Percentiles rank a stretch among this genome's conserved stretches.
Conservation (phyloP, 2,113 vertebrate genomes). For the Athene cunicularia region DNA sequence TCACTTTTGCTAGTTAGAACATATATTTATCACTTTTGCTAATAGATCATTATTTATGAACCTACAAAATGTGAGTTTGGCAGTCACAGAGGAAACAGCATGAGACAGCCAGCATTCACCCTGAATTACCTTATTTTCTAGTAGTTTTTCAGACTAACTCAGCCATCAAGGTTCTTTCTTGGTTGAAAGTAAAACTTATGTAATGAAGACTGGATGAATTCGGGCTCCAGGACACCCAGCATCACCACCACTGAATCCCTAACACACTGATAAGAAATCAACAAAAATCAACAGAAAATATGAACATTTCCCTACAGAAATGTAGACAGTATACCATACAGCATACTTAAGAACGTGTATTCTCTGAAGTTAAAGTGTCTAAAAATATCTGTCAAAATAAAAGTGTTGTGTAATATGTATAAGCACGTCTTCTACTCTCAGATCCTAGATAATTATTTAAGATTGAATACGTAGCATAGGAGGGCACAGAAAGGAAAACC, state of each 20-base stretch:
- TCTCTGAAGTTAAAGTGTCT: neutral
- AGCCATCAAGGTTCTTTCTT: neutral
- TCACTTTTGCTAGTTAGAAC: neutral
- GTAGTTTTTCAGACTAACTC: neutral
- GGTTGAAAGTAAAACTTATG: neutral
- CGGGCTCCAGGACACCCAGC: neutral
- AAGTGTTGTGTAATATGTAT: neutral
- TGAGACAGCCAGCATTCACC: neutral
- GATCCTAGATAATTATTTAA: neutral
- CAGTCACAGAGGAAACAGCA: fast-evolving
- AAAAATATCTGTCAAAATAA: neutral
- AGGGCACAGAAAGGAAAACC: neutral
- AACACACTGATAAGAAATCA: neutral
- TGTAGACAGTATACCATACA: neutral
- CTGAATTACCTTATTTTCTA: neutral
- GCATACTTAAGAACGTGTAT: fast-evolving
- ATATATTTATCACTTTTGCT: neutral
- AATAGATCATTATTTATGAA: neutral
- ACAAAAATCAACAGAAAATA: neutral
- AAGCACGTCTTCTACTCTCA: neutral
- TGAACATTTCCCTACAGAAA: fast-evolving
- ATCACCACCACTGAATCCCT: neutral
- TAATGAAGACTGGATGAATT: neutral
- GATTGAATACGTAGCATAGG: neutral
- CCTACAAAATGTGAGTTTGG: neutral